A percentile compares a stretch with the other conserved stretches of the same genome.
Conservation (phyloP, 2,113 vertebrate species). For the Pogonocichla stellata region DNA sequence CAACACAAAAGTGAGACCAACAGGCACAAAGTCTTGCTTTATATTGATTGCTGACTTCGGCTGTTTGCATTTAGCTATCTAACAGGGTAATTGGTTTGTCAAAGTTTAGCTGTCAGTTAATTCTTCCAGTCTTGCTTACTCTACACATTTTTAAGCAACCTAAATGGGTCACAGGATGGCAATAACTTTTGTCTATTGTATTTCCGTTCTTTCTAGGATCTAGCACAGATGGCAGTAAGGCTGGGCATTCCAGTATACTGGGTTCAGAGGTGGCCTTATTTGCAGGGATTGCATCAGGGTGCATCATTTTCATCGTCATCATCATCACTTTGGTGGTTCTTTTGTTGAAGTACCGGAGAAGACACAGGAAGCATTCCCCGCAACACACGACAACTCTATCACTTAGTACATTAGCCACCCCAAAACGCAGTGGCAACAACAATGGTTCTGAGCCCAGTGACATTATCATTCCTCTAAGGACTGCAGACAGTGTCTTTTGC, state of each 20-base stretch:
- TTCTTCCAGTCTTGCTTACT: conserved; percentile 43
- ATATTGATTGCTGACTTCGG: conserved; percentile 57
- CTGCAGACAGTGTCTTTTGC: conserved; percentile 99
- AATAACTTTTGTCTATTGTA: conserved; percentile 36
- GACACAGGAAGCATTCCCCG: conserved; percentile 96
- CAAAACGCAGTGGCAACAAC: conserved; percentile 93
- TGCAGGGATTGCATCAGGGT: conserved; percentile 93
- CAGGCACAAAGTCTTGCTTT: conserved; percentile 63
- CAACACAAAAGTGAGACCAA: conserved; percentile 54
- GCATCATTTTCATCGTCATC: conserved; percentile 97
- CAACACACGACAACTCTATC: conserved; percentile 92
- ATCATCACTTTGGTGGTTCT: conserved; percentile 97
- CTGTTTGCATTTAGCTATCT: conserved; percentile 62
- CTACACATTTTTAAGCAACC: background rate
- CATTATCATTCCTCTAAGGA: conserved; percentile 99
- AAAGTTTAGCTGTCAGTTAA: conserved; percentile 58
- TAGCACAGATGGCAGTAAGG: conserved; percentile 78
- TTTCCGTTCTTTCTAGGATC: conserved; percentile 69
- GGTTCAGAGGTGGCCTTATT: conserved; percentile 97
- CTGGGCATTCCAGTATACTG: conserved; percentile 87
- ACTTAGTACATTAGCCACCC: conserved; percentile 96
- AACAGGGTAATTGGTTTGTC: conserved; percentile 61
- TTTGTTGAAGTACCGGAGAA: conserved; percentile 92
- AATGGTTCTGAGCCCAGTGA: conserved; percentile 98
- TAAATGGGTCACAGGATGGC: background rate